Conservation (phyloP, 2,113 vertebrate genomes). For the Tachycineta bicolor region DNA sequence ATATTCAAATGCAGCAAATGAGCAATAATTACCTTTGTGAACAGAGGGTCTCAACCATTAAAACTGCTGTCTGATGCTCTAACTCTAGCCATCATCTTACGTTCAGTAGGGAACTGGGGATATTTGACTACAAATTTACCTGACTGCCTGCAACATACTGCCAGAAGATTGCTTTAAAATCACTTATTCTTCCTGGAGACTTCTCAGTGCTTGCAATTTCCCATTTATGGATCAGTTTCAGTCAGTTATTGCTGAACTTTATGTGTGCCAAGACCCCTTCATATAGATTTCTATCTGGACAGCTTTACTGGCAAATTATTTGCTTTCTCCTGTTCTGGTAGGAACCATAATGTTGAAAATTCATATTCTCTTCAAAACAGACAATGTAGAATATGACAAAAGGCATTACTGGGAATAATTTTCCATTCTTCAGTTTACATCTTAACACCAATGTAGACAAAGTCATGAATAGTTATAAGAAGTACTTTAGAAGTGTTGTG, state of each 20-base stretch:
- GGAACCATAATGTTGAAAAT: background rate
- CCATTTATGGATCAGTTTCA: background rate
- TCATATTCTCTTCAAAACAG: background rate
- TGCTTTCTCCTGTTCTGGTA: background rate
- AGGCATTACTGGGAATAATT: slow-evolving; percentile 50
- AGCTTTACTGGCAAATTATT: background rate
- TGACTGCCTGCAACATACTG: background rate
- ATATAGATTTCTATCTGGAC: background rate
- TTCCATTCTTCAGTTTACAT: slow-evolving; percentile 50
- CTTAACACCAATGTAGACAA: slow-evolving; percentile 50
- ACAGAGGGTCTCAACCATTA: background rate
- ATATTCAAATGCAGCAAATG: background rate
- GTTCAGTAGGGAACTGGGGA: background rate
- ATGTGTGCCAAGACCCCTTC: background rate
- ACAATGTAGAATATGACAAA: slow-evolving; percentile 17
- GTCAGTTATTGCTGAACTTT: background rate
- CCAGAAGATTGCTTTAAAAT: background rate
- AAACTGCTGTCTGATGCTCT: background rate
- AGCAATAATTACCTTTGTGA: background rate
- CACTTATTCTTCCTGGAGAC: background rate
- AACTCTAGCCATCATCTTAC: background rate
- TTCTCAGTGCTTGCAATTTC: background rate
- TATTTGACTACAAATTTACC: background rate
- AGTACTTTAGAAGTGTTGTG: background rate
- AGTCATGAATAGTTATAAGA: slow-evolving; percentile 65